phyloP scores from a whole-genome alignment of 2,113 vertebrate genomes.

The Psittacula cyanocephala region DNA sequence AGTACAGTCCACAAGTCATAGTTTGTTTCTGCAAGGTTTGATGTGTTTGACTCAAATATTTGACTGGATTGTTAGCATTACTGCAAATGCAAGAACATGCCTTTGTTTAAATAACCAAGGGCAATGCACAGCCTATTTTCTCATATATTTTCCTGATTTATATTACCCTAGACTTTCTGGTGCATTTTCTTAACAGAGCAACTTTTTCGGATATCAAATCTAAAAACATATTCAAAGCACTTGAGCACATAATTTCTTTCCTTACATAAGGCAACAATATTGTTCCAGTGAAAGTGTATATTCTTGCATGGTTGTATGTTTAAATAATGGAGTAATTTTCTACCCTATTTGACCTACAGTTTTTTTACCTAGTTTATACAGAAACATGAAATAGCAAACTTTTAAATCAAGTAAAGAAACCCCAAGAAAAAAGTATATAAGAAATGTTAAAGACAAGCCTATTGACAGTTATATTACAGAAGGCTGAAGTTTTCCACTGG shows the following conservation, averaged over 20 bases:
- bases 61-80: not conserved
- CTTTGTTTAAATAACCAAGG: not conserved
- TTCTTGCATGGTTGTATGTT: not conserved
- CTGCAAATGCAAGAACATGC: conserved; percentile 4
- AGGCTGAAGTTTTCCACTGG: not conserved
- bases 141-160: not conserved
- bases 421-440: not conserved
- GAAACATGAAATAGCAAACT: not conserved
- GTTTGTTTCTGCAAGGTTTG: conserved; percentile 39
- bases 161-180: not conserved
- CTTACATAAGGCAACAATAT: not conserved
- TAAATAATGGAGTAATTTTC: not conserved
- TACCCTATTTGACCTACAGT: not conserved
- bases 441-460: not conserved
- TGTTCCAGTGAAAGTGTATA: not conserved
- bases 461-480: not conserved
- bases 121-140: not conserved
- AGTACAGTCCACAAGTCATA: conserved; percentile 3
- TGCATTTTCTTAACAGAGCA: not conserved
- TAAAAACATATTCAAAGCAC: not conserved
- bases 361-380: not conserved
- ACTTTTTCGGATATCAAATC: not conserved
- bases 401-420: not conserved
- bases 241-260: not conserved
- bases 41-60: conserved; percentile 59